Evolutionary conservation across 1,140 invertebrate species (phyloP).

Genomic region (Drosophila miranda): DNA sequence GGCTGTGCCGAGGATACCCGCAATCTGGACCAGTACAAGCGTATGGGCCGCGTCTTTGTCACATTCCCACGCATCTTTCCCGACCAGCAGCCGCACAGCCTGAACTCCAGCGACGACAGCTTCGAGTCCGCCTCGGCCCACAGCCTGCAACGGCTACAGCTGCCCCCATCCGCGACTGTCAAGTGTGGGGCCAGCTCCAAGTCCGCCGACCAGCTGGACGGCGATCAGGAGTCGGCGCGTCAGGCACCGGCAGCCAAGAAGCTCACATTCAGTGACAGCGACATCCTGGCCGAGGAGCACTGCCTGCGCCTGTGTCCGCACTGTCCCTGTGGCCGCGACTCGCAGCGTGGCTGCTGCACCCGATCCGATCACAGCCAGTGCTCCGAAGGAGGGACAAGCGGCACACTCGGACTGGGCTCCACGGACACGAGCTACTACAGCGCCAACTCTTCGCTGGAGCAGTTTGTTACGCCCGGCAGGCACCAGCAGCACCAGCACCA

Average conservation of each 20-base stretch:
- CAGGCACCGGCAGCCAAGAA: slow-evolving; percentile 47
- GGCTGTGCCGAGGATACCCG: slow-evolving; percentile 86
- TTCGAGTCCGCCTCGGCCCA: slow-evolving; percentile 79
- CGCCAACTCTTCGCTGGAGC: slow-evolving; percentile 78
- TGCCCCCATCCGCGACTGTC: slow-evolving; percentile 23
- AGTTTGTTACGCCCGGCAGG: slow-evolving; percentile 50
- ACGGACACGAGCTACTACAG: slow-evolving; percentile 80
- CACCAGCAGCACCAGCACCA: slow-evolving; percentile 7
- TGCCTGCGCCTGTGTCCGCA: slow-evolving; percentile 61
- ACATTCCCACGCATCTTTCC: slow-evolving; percentile 74
- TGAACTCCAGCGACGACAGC: slow-evolving; percentile 75
- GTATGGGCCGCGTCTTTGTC: slow-evolving; percentile 78
- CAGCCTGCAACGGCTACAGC: slow-evolving; percentile 62
- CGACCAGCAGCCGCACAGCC: slow-evolving; percentile 27
- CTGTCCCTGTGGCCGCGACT: slow-evolving; percentile 62
- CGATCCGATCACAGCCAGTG: slow-evolving; percentile 53
- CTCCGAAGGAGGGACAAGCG: background rate
- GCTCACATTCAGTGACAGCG: slow-evolving; percentile 78
- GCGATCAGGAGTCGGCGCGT: slow-evolving; percentile 21
- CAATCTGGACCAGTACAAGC: slow-evolving; percentile 78
- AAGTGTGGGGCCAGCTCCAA: slow-evolving; percentile 61
- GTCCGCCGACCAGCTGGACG: slow-evolving; percentile 76
- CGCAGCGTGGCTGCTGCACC: slow-evolving; percentile 49
- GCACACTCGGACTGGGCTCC: slow-evolving; percentile 45
- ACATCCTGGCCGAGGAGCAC: slow-evolving; percentile 70